Evolutionary conservation across 2,888 invertebrate genomes (phyloP), one percentile per base, ranked within the genome.

Genomic region (Itoplectis maculator): DNA sequence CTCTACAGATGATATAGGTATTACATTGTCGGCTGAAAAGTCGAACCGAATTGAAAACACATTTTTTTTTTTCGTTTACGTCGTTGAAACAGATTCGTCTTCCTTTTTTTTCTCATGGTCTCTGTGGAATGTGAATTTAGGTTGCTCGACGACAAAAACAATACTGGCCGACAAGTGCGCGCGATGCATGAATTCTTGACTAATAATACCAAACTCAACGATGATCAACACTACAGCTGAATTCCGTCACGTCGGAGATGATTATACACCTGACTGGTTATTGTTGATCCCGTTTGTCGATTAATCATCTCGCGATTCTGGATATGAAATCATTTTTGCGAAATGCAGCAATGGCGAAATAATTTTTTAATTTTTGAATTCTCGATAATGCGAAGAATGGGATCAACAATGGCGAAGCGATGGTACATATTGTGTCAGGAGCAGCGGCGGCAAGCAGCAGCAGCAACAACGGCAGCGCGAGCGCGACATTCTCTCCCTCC

Each of bases 391-490:
- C 11, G 6, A 54, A 65, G 42, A 74, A 56, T 59, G 51, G 72
- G 76, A 56, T 78, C 73, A 61, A 40, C 81, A 51, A 18, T 75
- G 45, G 45, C 42, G 23, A 23, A 42, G 59, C 13, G 13, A 42
- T 42, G 29, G 29, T 65, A 70, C 59, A 63, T 65, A 23, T 45
- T 45, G n/a, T 65, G 42, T 65, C 65, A 68, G 66, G 15, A 49
- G 63, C 37, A 68, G 79, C 79, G 70, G 79, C 54, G 45, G 75
- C 74, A 45, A n/a, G 37, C 45, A 45, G 47, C 81, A 72, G 54
- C 81, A 84, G 74, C 89, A 89, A 89, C 89, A 87, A 87, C 87
- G 83, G 88, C 89, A 87, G 79, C 66, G 82, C 83, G 91, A 90
- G 92, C 90, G 90, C 87, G 70, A 88, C 45, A 65, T 23, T 45